These are phyloP conservation scores for Cheilosia pagana DNA, from an alignment of 2,888 invertebrate species.

Conservation along the genomic window DNA sequence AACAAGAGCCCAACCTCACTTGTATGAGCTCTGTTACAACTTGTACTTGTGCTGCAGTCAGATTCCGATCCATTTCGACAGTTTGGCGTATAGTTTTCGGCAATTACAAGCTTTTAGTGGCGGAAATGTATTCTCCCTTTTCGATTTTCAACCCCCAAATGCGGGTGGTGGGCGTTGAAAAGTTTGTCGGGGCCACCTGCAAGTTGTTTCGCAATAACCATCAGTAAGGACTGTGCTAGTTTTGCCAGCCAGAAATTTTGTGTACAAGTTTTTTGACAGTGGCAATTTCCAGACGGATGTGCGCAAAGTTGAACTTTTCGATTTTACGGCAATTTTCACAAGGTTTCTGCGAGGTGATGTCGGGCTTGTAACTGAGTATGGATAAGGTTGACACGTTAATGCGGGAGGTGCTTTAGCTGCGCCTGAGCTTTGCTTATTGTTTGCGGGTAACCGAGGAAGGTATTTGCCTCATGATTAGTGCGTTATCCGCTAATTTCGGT, in stretches of 20 bases:
- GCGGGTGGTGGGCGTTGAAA: not conserved
- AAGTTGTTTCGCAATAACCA: constrained; percentile 45
- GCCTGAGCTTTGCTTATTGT: too few relatives aligned
- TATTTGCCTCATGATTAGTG: too few relatives aligned
- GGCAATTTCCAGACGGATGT: constrained; percentile 43
- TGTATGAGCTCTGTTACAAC: constrained; percentile 40
- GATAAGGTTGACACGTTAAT: not conserved
- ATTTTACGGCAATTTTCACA: constrained; percentile 52
- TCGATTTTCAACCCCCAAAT: not conserved
- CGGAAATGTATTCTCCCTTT: not conserved
- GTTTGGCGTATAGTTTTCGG: constrained; percentile 38
- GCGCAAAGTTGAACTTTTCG: constrained; percentile 24
- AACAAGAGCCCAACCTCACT: constrained; percentile 3
- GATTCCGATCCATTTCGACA: constrained; percentile 15
- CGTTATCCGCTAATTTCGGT: not conserved
- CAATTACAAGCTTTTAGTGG: constrained; percentile 45
- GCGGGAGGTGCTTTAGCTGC: too few relatives aligned
- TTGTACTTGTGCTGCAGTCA: constrained; percentile 3
- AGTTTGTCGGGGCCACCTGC: constrained; percentile 35
- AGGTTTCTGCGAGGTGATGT: not conserved
- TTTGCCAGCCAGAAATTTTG: not conserved
- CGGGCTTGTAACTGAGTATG: not conserved
- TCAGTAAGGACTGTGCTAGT: constrained; percentile 26
- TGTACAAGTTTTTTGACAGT: constrained; percentile 29
- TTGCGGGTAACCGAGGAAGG: too few relatives aligned